Evolutionary conservation across 2,113 vertebrate species (phyloP).

Genomic region (Talpa occidentalis): DNA sequence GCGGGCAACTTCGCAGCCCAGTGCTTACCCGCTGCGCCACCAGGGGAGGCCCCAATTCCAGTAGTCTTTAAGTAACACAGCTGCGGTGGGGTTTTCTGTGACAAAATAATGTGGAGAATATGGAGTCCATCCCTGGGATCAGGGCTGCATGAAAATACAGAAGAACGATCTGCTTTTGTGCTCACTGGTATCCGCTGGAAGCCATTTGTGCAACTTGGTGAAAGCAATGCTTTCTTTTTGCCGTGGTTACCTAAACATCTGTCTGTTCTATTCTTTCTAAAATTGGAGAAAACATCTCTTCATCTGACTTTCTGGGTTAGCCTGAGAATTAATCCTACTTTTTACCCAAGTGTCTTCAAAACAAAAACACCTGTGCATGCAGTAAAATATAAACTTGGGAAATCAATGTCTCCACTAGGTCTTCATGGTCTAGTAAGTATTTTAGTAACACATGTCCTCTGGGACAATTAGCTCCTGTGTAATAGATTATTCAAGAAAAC

Average conservation of each 20-base stretch:
- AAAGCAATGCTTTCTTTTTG: neutral
- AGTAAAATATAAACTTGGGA: neutral
- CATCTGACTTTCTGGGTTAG: neutral
- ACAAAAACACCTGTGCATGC: constrained; percentile 23
- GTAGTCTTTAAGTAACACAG: neutral
- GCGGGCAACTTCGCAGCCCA: too few species aligned
- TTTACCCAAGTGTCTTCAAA: constrained; percentile 48
- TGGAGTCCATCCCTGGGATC: neutral
- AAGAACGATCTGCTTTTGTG: neutral
- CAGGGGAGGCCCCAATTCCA: too few species aligned
- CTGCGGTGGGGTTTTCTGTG: neutral
- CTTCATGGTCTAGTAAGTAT: neutral
- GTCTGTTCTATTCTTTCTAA: neutral
- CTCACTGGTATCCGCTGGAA: neutral
- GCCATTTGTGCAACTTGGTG: neutral
- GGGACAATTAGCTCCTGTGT: neutral
- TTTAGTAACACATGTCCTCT: neutral
- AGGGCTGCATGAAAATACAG: neutral
- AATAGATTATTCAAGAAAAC: neutral
- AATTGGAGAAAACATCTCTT: neutral
- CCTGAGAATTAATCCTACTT: constrained; percentile 43
- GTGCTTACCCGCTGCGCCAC: too few species aligned
- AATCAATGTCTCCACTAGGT: constrained; percentile 12
- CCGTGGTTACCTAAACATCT: neutral
- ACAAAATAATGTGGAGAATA: neutral